Evolutionary conservation across 2,888 invertebrate species (phyloP).

Genomic region (Glaucopsyche alexis): DNA sequence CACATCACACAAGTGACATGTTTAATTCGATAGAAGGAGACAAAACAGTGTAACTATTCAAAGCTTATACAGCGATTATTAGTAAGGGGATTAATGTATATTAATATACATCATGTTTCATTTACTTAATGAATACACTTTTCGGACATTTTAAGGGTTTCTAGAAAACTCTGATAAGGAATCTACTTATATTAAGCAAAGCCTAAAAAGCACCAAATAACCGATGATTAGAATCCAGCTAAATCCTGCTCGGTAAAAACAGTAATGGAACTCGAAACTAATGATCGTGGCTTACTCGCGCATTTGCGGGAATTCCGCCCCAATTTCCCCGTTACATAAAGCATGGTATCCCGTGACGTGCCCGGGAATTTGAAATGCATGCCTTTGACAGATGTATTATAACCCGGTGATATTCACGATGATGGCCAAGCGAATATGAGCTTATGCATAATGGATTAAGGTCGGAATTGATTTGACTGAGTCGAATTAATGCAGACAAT

Average conservation of each 20-base stretch:
- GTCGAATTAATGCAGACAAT: slow-evolving; percentile 15
- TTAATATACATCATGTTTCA: too few species aligned
- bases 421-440: neutral
- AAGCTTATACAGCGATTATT: too few species aligned
- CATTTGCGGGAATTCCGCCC: neutral
- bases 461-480: slow-evolving; percentile 11
- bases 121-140: too few species aligned
- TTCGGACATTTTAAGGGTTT: too few species aligned
- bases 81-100: too few species aligned
- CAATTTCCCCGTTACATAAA: slow-evolving; percentile 35
- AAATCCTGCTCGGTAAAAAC: slow-evolving; percentile 50
- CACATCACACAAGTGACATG: too few species aligned
- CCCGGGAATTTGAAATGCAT: slow-evolving; percentile 38
- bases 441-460: slow-evolving; percentile 1
- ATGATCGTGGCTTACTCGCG: slow-evolving; percentile 45
- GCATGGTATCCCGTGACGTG: slow-evolving; percentile 36
- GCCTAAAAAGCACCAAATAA: neutral
- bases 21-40: too few species aligned
- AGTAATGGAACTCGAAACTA: slow-evolving; percentile 53
- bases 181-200: too few species aligned
- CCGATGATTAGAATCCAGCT: slow-evolving; percentile 46
- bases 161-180: too few species aligned
- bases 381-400: slow-evolving; percentile 56
- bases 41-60: too few species aligned
- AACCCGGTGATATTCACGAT: slow-evolving; percentile 39